Evolutionary conservation across 92 coral and sea anemone species (phyloP).

Genomic region (Zoanthus sansibaricus): DNA sequence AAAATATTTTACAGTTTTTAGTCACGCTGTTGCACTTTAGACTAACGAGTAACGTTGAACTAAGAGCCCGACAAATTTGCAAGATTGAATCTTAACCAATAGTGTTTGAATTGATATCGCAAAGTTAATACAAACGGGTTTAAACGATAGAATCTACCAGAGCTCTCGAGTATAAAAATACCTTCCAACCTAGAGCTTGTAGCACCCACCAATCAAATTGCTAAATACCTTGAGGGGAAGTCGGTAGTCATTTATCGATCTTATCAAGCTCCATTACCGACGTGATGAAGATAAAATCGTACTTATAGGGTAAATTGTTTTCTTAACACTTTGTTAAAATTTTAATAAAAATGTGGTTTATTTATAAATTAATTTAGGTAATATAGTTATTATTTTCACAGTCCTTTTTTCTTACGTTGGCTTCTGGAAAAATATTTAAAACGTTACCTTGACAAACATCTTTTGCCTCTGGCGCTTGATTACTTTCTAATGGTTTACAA

Average conservation of each 20-base stretch:
- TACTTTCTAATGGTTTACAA: too few relatives aligned
- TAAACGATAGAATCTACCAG: background rate
- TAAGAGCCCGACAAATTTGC: slow-evolving; percentile 1
- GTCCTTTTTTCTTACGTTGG: background rate
- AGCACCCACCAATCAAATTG: slow-evolving; percentile 18
- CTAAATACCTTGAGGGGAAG: slow-evolving; percentile 5
- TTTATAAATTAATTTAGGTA: background rate
- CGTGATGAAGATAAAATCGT: too few relatives aligned
- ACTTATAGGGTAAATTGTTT: background rate
- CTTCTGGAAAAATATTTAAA: background rate
- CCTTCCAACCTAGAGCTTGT: background rate
- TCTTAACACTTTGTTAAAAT: background rate
- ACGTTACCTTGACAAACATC: background rate
- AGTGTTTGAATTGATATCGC: background rate
- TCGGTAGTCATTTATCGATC: background rate
- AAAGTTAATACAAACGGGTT: background rate
- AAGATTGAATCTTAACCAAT: background rate
- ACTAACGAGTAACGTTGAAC: background rate
- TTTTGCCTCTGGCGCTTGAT: background rate
- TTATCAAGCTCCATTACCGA: background rate
- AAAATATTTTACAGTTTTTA: background rate
- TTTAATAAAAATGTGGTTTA: background rate
- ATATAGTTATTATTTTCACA: background rate
- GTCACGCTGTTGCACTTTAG: background rate
- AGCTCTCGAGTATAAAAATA: background rate